Conservation (phyloP, 2,113 vertebrate species). For the Phodopus roborovskii region DNA sequence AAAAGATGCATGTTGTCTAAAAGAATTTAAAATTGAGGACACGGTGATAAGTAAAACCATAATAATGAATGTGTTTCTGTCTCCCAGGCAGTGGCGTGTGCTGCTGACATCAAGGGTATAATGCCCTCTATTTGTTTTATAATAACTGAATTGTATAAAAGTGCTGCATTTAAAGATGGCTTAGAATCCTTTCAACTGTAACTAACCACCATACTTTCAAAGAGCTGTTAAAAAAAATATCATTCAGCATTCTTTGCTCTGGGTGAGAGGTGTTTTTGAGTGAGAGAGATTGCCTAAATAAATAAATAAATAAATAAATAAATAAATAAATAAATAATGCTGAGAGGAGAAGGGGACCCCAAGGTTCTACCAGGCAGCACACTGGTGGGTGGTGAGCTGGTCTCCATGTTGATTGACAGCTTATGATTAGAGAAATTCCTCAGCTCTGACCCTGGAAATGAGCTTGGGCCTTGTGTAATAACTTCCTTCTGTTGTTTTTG, state of each 20-base stretch:
- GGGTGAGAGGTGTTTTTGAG: background rate
- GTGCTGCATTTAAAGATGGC: background rate
- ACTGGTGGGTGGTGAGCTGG: too few relatives aligned
- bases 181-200: background rate
- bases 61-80: background rate
- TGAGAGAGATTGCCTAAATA: background rate
- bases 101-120: background rate
- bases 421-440: background rate
- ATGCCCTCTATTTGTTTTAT: background rate
- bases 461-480: background rate
- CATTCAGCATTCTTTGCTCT: background rate
- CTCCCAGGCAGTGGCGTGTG: background rate
- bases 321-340: too few relatives aligned
- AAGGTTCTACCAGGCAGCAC: background rate
- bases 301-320: too few relatives aligned
- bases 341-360: background rate
- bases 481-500: background rate
- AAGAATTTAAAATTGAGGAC: conserved; percentile 34
- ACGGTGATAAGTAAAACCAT: background rate
- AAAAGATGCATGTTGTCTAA: conserved; percentile 16
- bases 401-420: background rate
- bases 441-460: background rate
- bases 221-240: background rate
- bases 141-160: background rate
- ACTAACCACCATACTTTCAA: background rate